A percentile compares a stretch with the other conserved stretches of the same genome.
Evolutionary conservation across 2,797 vertebrate species (phyloP).

Genomic region (Gadopsis bispinosus): DNA sequence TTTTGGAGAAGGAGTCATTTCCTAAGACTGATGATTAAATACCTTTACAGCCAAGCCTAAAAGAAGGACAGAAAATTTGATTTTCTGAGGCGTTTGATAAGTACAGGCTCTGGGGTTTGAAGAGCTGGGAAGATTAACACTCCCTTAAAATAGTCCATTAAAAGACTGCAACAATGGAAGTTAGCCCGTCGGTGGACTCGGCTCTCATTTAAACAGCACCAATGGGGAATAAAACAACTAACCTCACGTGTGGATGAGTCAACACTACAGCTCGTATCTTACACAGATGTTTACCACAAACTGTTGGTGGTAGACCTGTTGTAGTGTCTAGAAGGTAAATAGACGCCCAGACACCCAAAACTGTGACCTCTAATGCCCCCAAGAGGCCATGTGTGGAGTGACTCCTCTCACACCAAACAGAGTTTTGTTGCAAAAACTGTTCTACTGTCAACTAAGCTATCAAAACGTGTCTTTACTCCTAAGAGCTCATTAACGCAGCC

Average conservation of each 20-base stretch:
- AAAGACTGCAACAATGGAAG: background rate
- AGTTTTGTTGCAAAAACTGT: background rate
- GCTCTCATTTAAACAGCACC: background rate
- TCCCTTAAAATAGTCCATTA: background rate
- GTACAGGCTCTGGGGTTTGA: background rate
- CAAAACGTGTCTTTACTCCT: background rate
- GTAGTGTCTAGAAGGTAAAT: too few species aligned
- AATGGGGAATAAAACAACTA: background rate
- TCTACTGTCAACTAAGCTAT: too few species aligned
- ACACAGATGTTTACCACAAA: background rate
- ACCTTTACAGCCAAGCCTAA: too few species aligned
- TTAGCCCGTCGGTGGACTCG: background rate
- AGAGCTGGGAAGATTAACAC: background rate
- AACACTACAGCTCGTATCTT: background rate
- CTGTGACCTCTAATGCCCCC: slow-evolving; percentile 19
- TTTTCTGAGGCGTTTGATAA: background rate
- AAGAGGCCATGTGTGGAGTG: slow-evolving; percentile 4
- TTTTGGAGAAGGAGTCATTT: background rate
- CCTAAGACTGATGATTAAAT: too few species aligned
- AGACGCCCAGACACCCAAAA: background rate
- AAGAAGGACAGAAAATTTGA: too few species aligned
- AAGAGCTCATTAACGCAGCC: background rate
- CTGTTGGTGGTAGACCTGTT: background rate
- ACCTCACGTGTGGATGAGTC: background rate
- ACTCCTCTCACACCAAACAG: background rate